A percentile compares a stretch with the other conserved stretches of the same genome.
phyloP scores from a whole-genome alignment of 2,797 vertebrate species.

The Crax fasciolata region DNA sequence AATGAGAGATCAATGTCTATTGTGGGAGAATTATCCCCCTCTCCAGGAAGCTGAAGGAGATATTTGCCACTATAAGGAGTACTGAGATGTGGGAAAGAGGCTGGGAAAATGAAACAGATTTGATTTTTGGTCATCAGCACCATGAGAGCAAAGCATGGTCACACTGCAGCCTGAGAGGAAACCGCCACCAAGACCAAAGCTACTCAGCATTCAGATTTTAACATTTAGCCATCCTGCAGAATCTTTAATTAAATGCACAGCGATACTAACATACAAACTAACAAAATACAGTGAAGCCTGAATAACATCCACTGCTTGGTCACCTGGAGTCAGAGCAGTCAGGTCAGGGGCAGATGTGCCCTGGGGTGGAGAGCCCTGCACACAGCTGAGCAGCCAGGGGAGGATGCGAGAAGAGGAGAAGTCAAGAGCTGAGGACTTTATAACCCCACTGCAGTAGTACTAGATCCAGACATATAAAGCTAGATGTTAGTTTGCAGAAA shows the following conservation, averaged over 20 bases:
- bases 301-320: not conserved
- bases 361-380: not conserved
- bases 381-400: not conserved
- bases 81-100: conserved; percentile 1
- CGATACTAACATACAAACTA: not conserved
- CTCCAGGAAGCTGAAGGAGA: conserved; percentile 48
- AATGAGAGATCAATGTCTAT: conserved; percentile 71
- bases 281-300: not conserved
- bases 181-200: not conserved
- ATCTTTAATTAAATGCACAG: not conserved
- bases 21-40: conserved; percentile 61
- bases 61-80: conserved; percentile 9
- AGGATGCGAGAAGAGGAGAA: not conserved
- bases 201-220: conserved; percentile 25
- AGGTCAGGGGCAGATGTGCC: not conserved
- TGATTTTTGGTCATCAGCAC: not conserved
- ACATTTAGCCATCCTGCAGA: not conserved
- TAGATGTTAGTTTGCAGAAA: not conserved
- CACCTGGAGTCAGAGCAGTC: not conserved
- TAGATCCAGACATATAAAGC: not conserved
- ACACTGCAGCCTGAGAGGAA: not conserved
- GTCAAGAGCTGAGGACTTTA: not conserved
- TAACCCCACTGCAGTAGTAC: not conserved
- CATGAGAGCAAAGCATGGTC: not conserved
- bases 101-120: not conserved